Percentiles rank a stretch among this genome's conserved stretches.
Evolutionary conservation across 2,797 vertebrate species (phyloP).

Genomic region (Etheostoma nigrum): DNA sequence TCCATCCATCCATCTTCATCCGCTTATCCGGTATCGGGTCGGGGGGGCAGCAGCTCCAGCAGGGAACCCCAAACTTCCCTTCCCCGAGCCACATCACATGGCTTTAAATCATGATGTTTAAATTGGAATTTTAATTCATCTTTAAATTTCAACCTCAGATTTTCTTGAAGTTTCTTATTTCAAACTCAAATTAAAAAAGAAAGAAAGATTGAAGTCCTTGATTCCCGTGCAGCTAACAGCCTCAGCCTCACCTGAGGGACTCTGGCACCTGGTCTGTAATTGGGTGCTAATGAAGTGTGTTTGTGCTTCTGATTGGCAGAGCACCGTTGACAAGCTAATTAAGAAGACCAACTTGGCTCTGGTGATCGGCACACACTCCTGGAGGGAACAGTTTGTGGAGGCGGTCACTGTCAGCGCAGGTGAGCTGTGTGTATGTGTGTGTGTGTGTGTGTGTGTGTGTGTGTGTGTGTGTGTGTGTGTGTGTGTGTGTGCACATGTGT

Average conservation of each 20-base stretch:
- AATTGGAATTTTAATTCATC: neutral
- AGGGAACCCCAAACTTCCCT: too few species aligned
- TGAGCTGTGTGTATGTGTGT: constrained; percentile 63
- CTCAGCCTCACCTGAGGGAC: constrained; percentile 14
- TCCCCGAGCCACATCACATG: too few species aligned
- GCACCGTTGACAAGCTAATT: constrained; percentile 93
- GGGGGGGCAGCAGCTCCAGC: too few species aligned
- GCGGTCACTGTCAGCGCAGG: constrained; percentile 93
- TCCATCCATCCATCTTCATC: too few species aligned
- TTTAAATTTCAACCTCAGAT: neutral
- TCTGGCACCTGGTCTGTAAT: constrained; percentile 27
- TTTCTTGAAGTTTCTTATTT: neutral
- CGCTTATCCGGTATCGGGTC: too few species aligned
- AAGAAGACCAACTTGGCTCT: constrained; percentile 94
- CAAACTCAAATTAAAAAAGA: too few species aligned
- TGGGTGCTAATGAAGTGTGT: constrained; percentile 35
- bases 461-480: constrained; percentile 35
- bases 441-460: constrained; percentile 26
- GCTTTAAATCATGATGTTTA: too few species aligned
- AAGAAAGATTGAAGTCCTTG: neutral
- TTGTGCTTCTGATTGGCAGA: constrained; percentile 80
- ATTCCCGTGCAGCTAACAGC: neutral
- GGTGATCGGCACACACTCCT: constrained; percentile 93
- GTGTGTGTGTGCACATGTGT: constrained; percentile 20
- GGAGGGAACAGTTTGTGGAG: constrained; percentile 93